These are phyloP conservation scores for Sterrhoptilus dennistouni DNA, from an alignment of 2,113 vertebrate genomes.

Conservation along the genomic window DNA sequence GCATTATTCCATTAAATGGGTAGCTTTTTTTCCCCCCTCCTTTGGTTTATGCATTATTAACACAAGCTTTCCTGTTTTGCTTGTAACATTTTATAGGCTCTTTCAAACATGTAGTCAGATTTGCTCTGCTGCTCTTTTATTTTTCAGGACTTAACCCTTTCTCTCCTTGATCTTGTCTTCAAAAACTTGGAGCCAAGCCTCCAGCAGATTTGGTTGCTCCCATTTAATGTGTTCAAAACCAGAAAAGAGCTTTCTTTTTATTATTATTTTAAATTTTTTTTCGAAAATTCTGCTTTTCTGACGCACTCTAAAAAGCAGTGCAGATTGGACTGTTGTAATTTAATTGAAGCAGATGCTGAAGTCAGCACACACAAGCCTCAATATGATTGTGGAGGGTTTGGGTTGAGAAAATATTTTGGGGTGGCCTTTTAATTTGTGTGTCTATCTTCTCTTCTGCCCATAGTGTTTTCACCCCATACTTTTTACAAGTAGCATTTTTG, in stretches of 20 bases:
- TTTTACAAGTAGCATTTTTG: neutral
- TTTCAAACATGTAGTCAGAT: slow-evolving; percentile 76
- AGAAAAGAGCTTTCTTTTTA: neutral
- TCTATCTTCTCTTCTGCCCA: neutral
- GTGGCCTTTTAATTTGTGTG: neutral
- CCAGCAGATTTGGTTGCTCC: neutral
- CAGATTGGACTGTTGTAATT: neutral
- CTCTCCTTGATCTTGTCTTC: neutral
- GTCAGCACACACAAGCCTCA: neutral
- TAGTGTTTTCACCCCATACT: neutral
- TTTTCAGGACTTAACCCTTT: slow-evolving; percentile 74
- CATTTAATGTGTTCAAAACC: neutral
- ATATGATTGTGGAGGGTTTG: neutral
- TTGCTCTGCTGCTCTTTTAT: slow-evolving; percentile 74
- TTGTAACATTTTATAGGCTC: slow-evolving; percentile 82
- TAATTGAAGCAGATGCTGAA: neutral
- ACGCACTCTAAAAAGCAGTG: neutral
- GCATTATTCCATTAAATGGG: slow-evolving; percentile 79
- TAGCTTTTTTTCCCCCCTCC: neutral
- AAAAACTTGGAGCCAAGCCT: neutral
- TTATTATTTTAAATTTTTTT: neutral
- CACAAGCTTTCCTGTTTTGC: slow-evolving; percentile 81
- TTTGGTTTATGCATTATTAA: slow-evolving; percentile 84
- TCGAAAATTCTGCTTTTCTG: neutral
- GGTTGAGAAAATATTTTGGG: neutral